Evolutionary conservation across 2,888 invertebrate genomes (phyloP), one percentile per base, ranked within the genome.

Genomic region (Adelphocoris suturalis): DNA sequence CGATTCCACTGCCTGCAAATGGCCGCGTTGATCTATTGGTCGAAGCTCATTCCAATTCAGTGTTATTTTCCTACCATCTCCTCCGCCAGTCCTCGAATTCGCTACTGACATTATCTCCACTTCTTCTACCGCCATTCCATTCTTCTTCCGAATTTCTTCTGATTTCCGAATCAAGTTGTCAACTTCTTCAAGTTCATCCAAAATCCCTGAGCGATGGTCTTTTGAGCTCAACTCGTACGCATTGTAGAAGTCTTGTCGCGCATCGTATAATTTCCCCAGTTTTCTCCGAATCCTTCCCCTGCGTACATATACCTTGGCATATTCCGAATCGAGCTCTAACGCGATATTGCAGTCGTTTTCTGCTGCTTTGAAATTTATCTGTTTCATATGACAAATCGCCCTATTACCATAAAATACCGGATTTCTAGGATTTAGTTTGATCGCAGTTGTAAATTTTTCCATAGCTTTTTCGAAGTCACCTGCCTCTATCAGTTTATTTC

Each of bases 391-490:
- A 92, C 98, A 98, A 88, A 98, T 94, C 0, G 97, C 98, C 92
- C 99, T 95, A 93, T 99, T 99, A 0, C 97, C 97, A 92, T 95
- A 97, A 93, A 97, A 97, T 16, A 97, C 95, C 1, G 98, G 95
- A 93, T 97, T 96, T 93, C 95, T 95, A 12, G 96, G 95, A 92
- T 97, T 97, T 90, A 96, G 93, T 90, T 97, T 96, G 61, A 99
- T 98, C 0, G 99, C 99, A n/a, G 23, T 13, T 14, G 88, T 93
- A 93, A 99, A 99, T 93, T 97, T 97, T 9, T 95, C 94, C 90
- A 98, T 96, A 0, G 99, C 99, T 91, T 97, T 96, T 37, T 96
- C 95, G 95, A 97, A 99, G 92, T 97, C 96, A 92, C 96, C 95
- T 55, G 94, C 93, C 92, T 96, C 96, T 27, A 98, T 98, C 93